A percentile compares a stretch with the other conserved stretches of the same genome.
phyloP scores from a whole-genome alignment of 1,140 invertebrate species.

The Nasonia longicornis region DNA sequence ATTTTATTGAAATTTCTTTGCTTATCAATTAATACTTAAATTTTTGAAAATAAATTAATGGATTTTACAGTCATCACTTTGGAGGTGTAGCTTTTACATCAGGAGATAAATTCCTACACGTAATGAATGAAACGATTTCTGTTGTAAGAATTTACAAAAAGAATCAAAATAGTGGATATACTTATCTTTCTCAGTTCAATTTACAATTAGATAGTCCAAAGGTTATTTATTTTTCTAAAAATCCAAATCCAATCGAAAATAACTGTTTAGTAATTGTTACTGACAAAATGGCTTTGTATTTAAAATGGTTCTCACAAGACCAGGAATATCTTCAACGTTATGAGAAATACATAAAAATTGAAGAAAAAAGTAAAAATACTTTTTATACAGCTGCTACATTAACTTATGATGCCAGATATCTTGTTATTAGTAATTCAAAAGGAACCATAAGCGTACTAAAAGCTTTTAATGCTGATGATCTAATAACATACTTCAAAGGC shows the following conservation, averaged over 20 bases:
- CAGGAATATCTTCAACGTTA: conserved; percentile 56
- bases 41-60: not conserved
- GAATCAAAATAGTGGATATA: conserved; percentile 41
- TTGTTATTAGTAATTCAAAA: conserved; percentile 61
- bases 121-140: conserved; percentile 56
- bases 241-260: conserved; percentile 51
- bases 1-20: not conserved
- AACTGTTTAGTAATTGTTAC: conserved; percentile 61
- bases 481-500: conserved; percentile 59
- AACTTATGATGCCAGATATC: conserved; percentile 62
- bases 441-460: conserved; percentile 60
- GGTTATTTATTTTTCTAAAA: conserved; percentile 56
- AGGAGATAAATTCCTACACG: conserved; percentile 52
- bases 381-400: conserved; percentile 58
- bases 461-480: conserved; percentile 47
- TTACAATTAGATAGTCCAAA: conserved; percentile 50
- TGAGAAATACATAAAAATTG: conserved; percentile 49
- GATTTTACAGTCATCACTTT: conserved; percentile 51
- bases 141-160: conserved; percentile 51
- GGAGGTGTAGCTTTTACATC: conserved; percentile 57
- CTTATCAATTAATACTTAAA: not conserved
- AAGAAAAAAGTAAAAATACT: conserved; percentile 48
- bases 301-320: conserved; percentile 54
- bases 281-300: conserved; percentile 54
- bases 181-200: conserved; percentile 57